phyloP scores from a whole-genome alignment of 2,888 invertebrate species.

The Acanthoscelides obtectus region DNA sequence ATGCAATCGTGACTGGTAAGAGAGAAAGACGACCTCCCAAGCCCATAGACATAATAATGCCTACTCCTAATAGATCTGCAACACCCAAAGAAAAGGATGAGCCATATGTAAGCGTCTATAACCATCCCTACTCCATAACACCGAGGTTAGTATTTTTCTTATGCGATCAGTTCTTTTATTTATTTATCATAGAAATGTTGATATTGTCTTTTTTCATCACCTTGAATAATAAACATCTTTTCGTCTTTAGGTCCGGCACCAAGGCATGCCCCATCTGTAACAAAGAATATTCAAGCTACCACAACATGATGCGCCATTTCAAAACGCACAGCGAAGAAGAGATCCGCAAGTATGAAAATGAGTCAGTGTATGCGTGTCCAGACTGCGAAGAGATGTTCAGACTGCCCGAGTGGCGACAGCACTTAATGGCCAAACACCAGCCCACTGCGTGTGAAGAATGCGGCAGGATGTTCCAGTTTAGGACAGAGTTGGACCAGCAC shows the following conservation, averaged over 20 bases:
- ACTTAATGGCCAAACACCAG: slow-evolving; percentile 53
- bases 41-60: slow-evolving; percentile 23
- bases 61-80: not conserved
- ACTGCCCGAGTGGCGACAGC: slow-evolving; percentile 55
- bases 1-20: slow-evolving; percentile 17
- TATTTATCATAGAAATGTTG: too few species aligned
- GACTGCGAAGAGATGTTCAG: slow-evolving; percentile 58
- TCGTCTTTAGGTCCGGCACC: slow-evolving; percentile 14
- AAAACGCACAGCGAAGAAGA: slow-evolving; percentile 33
- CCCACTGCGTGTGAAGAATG: slow-evolving; percentile 60
- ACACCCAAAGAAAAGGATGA: slow-evolving; percentile 25
- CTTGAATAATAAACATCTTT: too few species aligned
- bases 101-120: not conserved
- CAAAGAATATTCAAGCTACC: slow-evolving; percentile 54
- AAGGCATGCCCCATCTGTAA: slow-evolving; percentile 53
- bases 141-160: too few species aligned
- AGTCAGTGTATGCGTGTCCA: slow-evolving; percentile 56
- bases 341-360: slow-evolving; percentile 44
- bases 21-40: slow-evolving; percentile 22
- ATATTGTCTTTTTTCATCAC: slow-evolving; percentile 9
- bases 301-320: slow-evolving; percentile 56
- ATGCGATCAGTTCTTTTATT: too few species aligned
- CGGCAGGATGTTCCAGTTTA: slow-evolving; percentile 57
- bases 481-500: slow-evolving; percentile 60
- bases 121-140: slow-evolving; percentile 2